Conservation (phyloP, 2,888 invertebrate genomes). For the Stegophylla sp. region DNA sequence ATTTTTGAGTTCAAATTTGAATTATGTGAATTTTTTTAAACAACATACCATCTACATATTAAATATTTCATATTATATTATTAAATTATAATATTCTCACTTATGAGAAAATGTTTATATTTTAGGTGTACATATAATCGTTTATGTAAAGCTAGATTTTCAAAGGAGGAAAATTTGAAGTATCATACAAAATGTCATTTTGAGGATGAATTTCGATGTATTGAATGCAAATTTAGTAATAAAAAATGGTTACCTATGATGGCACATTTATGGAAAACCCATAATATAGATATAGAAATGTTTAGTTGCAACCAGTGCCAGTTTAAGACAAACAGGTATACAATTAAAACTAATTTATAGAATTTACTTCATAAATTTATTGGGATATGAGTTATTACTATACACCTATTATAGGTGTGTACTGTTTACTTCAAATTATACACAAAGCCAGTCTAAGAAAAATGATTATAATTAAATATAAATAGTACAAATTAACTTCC, state of each 20-base stretch:
- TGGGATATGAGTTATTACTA: not conserved
- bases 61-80: no score
- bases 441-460: no score
- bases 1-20: no score
- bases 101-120: not conserved
- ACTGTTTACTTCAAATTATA: no score
- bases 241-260: conserved; percentile 74
- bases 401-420: not conserved
- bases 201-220: conserved; percentile 64
- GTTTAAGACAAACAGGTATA: conserved; percentile 70
- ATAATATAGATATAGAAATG: conserved; percentile 80
- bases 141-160: conserved; percentile 70
- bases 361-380: no score
- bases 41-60: no score
- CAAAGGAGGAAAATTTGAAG: conserved; percentile 69
- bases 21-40: no score
- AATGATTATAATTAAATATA: no score
- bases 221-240: conserved; percentile 71
- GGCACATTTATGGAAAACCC: conserved; percentile 80
- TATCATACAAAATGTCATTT: conserved; percentile 74
- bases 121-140: conserved; percentile 68
- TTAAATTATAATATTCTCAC: no score
- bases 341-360: not conserved
- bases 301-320: conserved; percentile 78
- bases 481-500: no score